A percentile compares a stretch with the other conserved stretches of the same genome.
Evolutionary conservation across 1,140 invertebrate species (phyloP).

Genomic region (Drosophila punjabiensis): DNA sequence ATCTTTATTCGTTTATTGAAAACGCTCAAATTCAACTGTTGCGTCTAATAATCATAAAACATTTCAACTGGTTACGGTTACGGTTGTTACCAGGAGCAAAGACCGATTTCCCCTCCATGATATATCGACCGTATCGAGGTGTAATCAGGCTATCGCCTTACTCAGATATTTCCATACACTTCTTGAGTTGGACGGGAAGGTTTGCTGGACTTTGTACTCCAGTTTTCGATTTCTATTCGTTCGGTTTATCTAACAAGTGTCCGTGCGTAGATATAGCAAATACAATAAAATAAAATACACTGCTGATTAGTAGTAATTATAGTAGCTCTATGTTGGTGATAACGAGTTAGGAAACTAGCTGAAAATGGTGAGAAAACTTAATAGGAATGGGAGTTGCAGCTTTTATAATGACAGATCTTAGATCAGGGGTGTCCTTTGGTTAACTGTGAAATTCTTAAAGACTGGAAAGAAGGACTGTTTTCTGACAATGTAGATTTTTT

Average conservation of each 20-base stretch:
- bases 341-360: background rate
- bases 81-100: constrained; percentile 42
- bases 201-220: constrained; percentile 53
- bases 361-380: constrained; percentile 8
- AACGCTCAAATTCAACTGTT: constrained; percentile 27
- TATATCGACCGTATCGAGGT: constrained; percentile 40
- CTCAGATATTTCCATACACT: constrained; percentile 27
- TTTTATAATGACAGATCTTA: background rate
- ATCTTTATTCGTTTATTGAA: constrained; percentile 62
- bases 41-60: constrained; percentile 52
- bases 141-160: constrained; percentile 39
- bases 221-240: constrained; percentile 5
- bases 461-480: background rate
- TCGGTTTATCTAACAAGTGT: constrained; percentile 23
- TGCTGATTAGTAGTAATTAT: constrained; percentile 32
- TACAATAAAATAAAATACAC: constrained; percentile 8
- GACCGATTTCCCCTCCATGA: constrained; percentile 25
- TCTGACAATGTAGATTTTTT: background rate
- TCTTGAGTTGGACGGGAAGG: constrained; percentile 19
- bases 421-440: background rate
- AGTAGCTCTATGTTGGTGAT: background rate
- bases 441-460: background rate
- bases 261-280: constrained; percentile 24
- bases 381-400: no score
- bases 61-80: constrained; percentile 18